Conservation (phyloP, 2,113 vertebrate genomes). For the Callospermophilus lateralis region DNA sequence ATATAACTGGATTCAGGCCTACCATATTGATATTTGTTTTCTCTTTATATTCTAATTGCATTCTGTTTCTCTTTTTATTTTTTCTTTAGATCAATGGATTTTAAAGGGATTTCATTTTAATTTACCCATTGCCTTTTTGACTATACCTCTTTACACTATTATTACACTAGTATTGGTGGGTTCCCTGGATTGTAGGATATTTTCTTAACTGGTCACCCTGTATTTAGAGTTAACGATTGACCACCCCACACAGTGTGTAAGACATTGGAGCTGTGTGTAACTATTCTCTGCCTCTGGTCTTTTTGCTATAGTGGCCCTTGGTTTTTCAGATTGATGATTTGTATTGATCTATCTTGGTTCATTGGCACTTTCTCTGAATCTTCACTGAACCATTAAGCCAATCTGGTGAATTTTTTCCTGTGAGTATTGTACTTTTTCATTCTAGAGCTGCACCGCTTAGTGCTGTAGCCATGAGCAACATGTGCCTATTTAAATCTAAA, state of each 20-base stretch:
- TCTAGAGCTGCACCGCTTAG: neutral
- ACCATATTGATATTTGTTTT: neutral
- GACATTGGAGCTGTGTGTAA: neutral
- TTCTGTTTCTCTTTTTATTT: neutral
- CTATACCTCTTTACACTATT: neutral
- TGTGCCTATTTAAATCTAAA: neutral
- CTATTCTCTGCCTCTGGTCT: neutral
- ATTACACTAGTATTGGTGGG: neutral
- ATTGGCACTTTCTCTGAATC: neutral
- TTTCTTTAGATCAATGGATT: conserved; percentile 43
- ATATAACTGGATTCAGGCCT: neutral
- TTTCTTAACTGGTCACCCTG: neutral
- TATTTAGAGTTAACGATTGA: neutral
- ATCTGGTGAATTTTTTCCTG: neutral
- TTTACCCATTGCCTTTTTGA: neutral
- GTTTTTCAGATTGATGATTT: neutral
- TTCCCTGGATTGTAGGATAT: neutral
- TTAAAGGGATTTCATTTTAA: conserved; percentile 20
- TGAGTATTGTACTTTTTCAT: neutral
- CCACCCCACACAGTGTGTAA: no score
- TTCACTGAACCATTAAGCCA: neutral
- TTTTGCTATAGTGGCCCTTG: neutral
- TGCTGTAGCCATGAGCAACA: neutral
- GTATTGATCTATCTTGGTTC: neutral
- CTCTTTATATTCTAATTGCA: neutral